Percentiles rank a stretch among this genome's conserved stretches.
These are phyloP conservation scores for Resseliella maxima DNA, from an alignment of 2,888 invertebrate genomes.

Conservation along the genomic window DNA sequence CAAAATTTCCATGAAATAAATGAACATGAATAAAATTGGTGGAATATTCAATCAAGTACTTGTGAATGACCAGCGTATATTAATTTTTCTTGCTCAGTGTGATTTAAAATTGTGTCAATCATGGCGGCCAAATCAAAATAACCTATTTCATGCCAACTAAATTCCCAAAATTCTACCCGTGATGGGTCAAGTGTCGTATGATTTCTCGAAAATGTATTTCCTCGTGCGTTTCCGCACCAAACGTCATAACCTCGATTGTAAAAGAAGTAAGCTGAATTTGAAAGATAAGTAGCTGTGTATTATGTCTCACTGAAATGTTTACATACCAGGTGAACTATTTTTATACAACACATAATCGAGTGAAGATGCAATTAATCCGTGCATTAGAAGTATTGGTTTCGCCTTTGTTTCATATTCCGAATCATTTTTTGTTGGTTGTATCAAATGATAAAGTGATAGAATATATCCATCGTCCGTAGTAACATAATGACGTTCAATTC, in stretches of 20 bases:
- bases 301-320: no score
- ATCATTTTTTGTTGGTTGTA: neutral
- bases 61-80: conserved; percentile 76
- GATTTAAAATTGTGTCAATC: conserved; percentile 70
- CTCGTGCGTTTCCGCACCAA: conserved; percentile 72
- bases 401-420: neutral
- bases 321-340: no score
- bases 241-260: neutral
- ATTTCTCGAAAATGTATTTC: conserved; percentile 72
- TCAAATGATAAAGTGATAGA: neutral
- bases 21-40: no score
- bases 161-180: conserved; percentile 64
- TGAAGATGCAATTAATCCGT: neutral
- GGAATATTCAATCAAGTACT: no score
- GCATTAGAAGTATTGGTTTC: neutral
- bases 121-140: conserved; percentile 73
- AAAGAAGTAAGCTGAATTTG: neutral
- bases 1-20: no score
- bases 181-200: conserved; percentile 66
- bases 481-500: neutral
- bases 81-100: conserved; percentile 68
- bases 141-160: conserved; percentile 72
- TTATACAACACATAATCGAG: neutral
- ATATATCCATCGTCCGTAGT: neutral
- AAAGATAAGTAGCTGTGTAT: no score